These are phyloP conservation scores for Celastrina argiolus DNA, from an alignment of 2,888 invertebrate genomes.

Conservation along the genomic window DNA sequence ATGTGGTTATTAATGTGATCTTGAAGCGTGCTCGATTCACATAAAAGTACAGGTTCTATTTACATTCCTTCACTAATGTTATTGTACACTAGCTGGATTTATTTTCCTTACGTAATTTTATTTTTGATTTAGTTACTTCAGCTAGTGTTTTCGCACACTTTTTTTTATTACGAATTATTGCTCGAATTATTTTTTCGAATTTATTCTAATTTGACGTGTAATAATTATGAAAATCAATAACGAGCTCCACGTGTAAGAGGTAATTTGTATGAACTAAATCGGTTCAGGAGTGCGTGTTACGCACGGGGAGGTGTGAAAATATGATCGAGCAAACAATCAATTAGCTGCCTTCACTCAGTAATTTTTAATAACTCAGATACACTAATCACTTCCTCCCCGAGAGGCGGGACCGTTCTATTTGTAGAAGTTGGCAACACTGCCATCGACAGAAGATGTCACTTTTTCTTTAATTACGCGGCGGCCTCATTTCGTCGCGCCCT, in stretches of 20 bases:
- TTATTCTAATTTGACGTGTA: neutral
- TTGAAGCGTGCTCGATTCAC: slow-evolving; percentile 17
- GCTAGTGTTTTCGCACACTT: neutral
- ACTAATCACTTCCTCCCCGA: slow-evolving; percentile 74
- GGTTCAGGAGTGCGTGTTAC: slow-evolving; percentile 6
- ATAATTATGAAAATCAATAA: slow-evolving; percentile 2
- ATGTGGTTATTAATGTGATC: slow-evolving; percentile 36
- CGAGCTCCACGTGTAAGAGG: neutral
- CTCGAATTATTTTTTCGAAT: neutral
- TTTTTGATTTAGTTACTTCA: neutral
- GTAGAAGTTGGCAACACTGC: slow-evolving; percentile 59
- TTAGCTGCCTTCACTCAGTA: slow-evolving; percentile 74
- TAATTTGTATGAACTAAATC: slow-evolving; percentile 7
- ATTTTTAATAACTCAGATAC: slow-evolving; percentile 73
- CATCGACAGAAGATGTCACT: slow-evolving; percentile 76
- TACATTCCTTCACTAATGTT: slow-evolving; percentile 11
- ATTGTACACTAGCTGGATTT: neutral
- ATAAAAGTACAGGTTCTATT: slow-evolving; percentile 12
- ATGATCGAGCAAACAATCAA: slow-evolving; percentile 57
- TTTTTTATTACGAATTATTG: neutral
- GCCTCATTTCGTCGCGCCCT: slow-evolving; percentile 77
- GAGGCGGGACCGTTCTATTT: slow-evolving; percentile 74
- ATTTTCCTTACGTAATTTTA: neutral
- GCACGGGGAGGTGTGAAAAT: slow-evolving; percentile 44
- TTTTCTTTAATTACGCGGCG: slow-evolving; percentile 72